A percentile compares a stretch with the other conserved stretches of the same genome.
Conservation (phyloP, 2,797 vertebrate species). For the Alfaro cultratus region DNA sequence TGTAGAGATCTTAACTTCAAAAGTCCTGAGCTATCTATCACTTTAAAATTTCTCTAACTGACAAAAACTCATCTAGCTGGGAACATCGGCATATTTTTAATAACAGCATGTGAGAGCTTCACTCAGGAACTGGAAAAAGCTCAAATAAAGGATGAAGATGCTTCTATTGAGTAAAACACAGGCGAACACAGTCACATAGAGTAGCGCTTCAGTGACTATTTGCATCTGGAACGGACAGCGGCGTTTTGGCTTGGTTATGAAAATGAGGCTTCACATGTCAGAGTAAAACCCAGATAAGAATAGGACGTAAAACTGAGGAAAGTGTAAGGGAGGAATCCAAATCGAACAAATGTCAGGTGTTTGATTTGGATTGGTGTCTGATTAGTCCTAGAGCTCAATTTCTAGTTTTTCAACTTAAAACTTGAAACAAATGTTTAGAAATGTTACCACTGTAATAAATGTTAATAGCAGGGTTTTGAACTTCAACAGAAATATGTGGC, state of each 20-base stretch:
- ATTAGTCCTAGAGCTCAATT: background rate
- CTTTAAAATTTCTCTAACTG: background rate
- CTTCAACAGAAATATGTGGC: background rate
- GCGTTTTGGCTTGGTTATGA: background rate
- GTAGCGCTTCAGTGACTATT: background rate
- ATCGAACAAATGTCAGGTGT: background rate
- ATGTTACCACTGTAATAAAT: background rate
- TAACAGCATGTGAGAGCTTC: background rate
- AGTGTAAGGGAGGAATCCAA: background rate
- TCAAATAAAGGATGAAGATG: background rate
- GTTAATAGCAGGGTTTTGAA: background rate
- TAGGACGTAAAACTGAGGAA: background rate
- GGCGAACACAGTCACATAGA: background rate
- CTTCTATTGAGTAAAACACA: background rate
- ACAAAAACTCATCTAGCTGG: background rate
- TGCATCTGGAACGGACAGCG: background rate
- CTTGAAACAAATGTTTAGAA: background rate
- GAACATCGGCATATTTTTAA: background rate
- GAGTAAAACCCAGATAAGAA: background rate
- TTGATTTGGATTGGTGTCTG: no score
- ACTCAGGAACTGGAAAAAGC: background rate
- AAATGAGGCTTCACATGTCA: background rate
- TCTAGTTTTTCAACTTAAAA: background rate
- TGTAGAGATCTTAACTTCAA: background rate
- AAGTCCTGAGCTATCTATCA: background rate